A percentile compares a stretch with the other conserved stretches of the same genome.
Conservation (phyloP, 1,140 invertebrate genomes). For the Argopecten irradians region DNA sequence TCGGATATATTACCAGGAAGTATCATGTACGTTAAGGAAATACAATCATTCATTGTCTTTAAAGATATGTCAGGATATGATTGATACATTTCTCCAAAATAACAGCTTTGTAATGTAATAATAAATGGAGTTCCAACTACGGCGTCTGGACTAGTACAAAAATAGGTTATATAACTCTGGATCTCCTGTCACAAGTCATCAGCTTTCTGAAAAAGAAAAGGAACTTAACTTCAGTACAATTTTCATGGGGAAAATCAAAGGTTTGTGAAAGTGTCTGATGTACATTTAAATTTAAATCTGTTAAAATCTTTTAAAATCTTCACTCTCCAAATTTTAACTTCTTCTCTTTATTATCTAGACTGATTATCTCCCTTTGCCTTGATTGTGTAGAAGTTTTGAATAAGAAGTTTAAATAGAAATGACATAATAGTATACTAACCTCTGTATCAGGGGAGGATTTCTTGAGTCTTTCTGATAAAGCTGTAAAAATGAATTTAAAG, state of each 20-base stretch:
- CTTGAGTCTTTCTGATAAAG: constrained; percentile 38
- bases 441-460: not conserved
- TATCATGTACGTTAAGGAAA: no score
- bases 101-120: not conserved
- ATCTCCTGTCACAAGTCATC: constrained; percentile 34
- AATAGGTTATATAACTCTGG: not conserved
- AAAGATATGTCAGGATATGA: not conserved
- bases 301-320: no score
- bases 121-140: not conserved
- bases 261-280: no score
- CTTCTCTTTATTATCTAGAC: not conserved
- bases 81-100: not conserved
- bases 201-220: constrained; percentile 29
- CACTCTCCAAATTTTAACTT: no score
- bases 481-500: constrained; percentile 6
- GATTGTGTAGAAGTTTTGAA: not conserved
- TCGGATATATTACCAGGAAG: no score
- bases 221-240: not conserved
- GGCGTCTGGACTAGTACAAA: not conserved
- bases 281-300: no score
- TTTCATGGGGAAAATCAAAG: no score
- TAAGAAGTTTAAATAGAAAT: not conserved
- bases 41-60: not conserved
- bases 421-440: not conserved
- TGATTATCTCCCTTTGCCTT: not conserved